Percentiles rank a stretch among this genome's conserved stretches.
Evolutionary conservation across 1,140 invertebrate genomes (phyloP).

Genomic region (Drosophila sturtevanti): DNA sequence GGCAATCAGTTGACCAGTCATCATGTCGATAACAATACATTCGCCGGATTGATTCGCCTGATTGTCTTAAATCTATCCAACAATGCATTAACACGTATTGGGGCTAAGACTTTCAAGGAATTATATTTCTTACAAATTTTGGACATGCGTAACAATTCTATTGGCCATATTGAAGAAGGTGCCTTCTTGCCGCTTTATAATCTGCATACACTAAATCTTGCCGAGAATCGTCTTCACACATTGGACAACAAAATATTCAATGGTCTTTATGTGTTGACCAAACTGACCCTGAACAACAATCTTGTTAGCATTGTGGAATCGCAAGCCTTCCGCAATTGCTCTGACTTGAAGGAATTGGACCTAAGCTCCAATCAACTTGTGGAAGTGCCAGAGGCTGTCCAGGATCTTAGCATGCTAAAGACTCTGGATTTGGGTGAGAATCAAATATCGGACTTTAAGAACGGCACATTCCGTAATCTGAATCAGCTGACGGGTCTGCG

Average conservation of each 20-base stretch:
- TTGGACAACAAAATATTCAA: conserved; percentile 90
- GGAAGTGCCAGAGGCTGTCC: conserved; percentile 89
- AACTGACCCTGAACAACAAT: conserved; percentile 91
- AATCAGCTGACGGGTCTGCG: conserved; percentile 90
- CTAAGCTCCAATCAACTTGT: conserved; percentile 91
- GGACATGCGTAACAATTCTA: conserved; percentile 90
- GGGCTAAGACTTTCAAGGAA: conserved; percentile 89
- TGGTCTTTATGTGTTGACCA: conserved; percentile 91
- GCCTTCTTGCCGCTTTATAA: conserved; percentile 92
- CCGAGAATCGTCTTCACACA: conserved; percentile 89
- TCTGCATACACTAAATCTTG: conserved; percentile 90
- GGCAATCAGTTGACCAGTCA: conserved; percentile 88
- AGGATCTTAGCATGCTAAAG: conserved; percentile 89
- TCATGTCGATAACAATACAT: conserved; percentile 87
- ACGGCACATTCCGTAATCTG: conserved; percentile 89
- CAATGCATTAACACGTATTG: conserved; percentile 87
- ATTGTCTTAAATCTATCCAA: conserved; percentile 88
- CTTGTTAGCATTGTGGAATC: conserved; percentile 88
- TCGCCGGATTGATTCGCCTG: conserved; percentile 87
- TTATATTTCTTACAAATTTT: conserved; percentile 92
- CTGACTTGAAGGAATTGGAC: conserved; percentile 90
- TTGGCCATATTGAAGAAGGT: conserved; percentile 89
- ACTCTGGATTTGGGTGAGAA: conserved; percentile 93
- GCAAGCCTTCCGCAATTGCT: conserved; percentile 92
- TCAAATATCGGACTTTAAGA: conserved; percentile 88